Base-by-base conservation (phyloP, 2,113 vertebrate genomes). In the Tachysurus vachellii region DNA sequence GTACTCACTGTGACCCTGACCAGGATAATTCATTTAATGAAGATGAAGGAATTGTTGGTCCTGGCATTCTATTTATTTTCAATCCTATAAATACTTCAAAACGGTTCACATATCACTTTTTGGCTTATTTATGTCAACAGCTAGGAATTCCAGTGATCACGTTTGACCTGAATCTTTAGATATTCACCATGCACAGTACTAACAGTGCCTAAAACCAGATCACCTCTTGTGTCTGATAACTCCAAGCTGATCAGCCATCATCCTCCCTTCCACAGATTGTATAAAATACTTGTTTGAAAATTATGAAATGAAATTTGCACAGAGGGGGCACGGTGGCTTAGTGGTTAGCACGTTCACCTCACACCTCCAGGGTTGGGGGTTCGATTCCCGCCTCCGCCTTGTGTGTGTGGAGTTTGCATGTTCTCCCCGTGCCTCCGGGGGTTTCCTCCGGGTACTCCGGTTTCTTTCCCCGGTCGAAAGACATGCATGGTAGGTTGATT, bases 1-100 rank as follows among this genome's bases (percentile, higher is more conserved):
- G 11, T 19, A 50, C 10, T 8, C 13, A 54, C 1, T 9, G 6
- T 76, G 3, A 21, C 9, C 19, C 42, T 75, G 71, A 50, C 44
- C 44, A 76, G 42, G 23, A 26, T 36, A 44, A 75, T 47, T 28
- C 28, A 68, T 36, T 44, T 23, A 53, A 5, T 91, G 26, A 92
- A 79, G 88, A 44, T 90, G 21, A 88, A 93, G 83, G 93, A 92
- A 82, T 92, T 94, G 64, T 64, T 87, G 14, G 92, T 36, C 42
- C 3, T 57, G 50, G 31, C 8, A 56, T 1, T 14, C 14, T 9
- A 14, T 53, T 79, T 3, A 2, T 31, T 79, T 80, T 80, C 26
- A 21, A 8, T 9, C 9, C 10, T 36, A 57, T 31, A 57, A 31
- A 28, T 79, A 10, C 14, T 54, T 21, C 28, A 54, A 54, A 77